Evolutionary conservation across 1,140 invertebrate species (phyloP).

Genomic region (Nymphalis io): DNA sequence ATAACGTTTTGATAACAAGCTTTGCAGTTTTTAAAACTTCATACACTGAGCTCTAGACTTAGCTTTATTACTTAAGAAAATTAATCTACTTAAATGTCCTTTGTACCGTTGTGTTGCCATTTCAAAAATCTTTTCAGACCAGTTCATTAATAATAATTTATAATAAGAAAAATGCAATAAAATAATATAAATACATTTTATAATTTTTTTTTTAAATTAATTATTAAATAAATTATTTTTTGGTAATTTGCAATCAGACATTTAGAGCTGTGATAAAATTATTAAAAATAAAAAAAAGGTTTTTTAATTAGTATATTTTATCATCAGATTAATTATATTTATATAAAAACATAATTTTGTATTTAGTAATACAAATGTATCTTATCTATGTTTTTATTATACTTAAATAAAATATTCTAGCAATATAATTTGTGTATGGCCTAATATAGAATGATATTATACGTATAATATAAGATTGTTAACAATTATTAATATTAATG

Average conservation of each 20-base stretch:
- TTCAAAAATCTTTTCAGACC: slow-evolving; percentile 1
- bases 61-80: slow-evolving; percentile 24
- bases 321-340: slow-evolving; percentile 2
- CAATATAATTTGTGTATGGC: slow-evolving; percentile 26
- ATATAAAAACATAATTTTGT: background rate
- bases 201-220: slow-evolving; percentile 2
- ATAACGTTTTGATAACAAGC: background rate
- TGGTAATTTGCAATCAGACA: slow-evolving; percentile 14
- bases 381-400: slow-evolving; percentile 6
- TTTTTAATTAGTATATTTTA: slow-evolving; percentile 5
- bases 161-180: slow-evolving; percentile 1
- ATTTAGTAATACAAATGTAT: background rate
- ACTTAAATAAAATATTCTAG: background rate
- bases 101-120: slow-evolving; percentile 14
- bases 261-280: slow-evolving; percentile 34
- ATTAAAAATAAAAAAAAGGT: slow-evolving; percentile 5
- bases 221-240: slow-evolving; percentile 6
- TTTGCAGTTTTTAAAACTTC: background rate
- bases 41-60: slow-evolving; percentile 7
- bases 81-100: background rate
- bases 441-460: slow-evolving; percentile 7
- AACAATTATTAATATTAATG: slow-evolving; percentile 21
- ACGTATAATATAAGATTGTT: slow-evolving; percentile 9
- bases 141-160: background rate
- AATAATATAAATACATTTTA: slow-evolving; percentile 5